phyloP scores from a whole-genome alignment of 2,113 vertebrate species.

The Larimichthys polyactis region DNA sequence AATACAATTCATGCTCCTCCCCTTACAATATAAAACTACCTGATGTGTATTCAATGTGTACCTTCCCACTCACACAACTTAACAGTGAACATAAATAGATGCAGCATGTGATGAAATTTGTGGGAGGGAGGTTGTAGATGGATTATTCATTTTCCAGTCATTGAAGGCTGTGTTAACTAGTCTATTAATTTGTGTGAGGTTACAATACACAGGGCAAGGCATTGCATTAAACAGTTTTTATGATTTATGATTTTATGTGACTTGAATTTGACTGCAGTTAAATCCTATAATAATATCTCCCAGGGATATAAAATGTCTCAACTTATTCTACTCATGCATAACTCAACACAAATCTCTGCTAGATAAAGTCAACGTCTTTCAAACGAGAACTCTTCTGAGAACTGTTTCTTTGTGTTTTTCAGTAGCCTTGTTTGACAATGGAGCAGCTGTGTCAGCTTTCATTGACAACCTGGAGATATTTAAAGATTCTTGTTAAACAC shows the following conservation, averaged over 20 bases:
- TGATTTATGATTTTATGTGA: constrained; percentile 40
- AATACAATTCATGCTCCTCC: constrained; percentile 9
- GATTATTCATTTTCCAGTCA: constrained; percentile 62
- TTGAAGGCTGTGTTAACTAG: constrained; percentile 27
- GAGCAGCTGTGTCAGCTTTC: constrained; percentile 1
- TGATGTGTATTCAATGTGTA: constrained; percentile 32
- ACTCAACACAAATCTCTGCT: not conserved
- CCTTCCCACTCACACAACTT: constrained; percentile 29
- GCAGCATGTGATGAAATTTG: constrained; percentile 30
- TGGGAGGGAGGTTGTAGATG: constrained; percentile 21
- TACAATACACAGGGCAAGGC: constrained; percentile 9
- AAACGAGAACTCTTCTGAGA: not conserved
- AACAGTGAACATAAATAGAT: constrained; percentile 14
- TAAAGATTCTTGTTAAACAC: constrained; percentile 26
- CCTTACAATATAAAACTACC: constrained; percentile 17
- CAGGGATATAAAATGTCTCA: constrained; percentile 13
- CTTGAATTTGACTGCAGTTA: constrained; percentile 40
- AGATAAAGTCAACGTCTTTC: constrained; percentile 19
- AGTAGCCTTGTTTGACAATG: not conserved
- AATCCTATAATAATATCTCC: constrained; percentile 5
- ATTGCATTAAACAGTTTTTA: constrained; percentile 21
- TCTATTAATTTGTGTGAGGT: constrained; percentile 46
- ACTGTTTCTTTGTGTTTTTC: not conserved
- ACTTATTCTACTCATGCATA: constrained; percentile 7
- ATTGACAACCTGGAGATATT: constrained; percentile 4